Evolutionary conservation across 2,888 invertebrate species (phyloP).

Genomic region (Coenonympha glycerion): DNA sequence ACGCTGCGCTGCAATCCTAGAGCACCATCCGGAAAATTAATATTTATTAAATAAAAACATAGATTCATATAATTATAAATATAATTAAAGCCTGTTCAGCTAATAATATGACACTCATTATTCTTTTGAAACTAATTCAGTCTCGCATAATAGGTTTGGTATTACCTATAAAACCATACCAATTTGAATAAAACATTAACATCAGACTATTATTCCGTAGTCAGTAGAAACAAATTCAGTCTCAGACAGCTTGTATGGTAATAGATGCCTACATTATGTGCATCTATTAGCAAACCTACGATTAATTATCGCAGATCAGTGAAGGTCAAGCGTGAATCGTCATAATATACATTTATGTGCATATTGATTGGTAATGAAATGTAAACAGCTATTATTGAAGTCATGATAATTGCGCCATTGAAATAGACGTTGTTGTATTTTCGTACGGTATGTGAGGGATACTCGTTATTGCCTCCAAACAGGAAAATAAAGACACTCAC

Average conservation of each 20-base stretch:
- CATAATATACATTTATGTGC: neutral
- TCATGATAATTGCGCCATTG: neutral
- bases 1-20: too few relatives aligned
- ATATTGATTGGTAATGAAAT: slow-evolving; percentile 11
- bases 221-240: neutral
- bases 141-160: too few relatives aligned
- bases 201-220: neutral
- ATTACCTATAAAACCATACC: too few relatives aligned
- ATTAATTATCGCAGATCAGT: slow-evolving; percentile 3
- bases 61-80: too few relatives aligned
- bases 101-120: too few relatives aligned
- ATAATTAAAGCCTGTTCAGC: too few relatives aligned
- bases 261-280: neutral
- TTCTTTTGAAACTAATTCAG: too few relatives aligned
- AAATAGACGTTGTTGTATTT: neutral
- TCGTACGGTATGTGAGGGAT: neutral
- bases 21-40: too few relatives aligned
- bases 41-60: too few relatives aligned
- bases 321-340: slow-evolving; percentile 13
- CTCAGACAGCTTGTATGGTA: neutral
- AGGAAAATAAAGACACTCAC: too few relatives aligned
- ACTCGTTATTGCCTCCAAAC: too few relatives aligned
- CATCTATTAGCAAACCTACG: neutral
- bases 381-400: slow-evolving; percentile 16
- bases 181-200: too few relatives aligned